Conservation (phyloP, 2,113 vertebrate species). For the Takifugu bimaculatus region DNA sequence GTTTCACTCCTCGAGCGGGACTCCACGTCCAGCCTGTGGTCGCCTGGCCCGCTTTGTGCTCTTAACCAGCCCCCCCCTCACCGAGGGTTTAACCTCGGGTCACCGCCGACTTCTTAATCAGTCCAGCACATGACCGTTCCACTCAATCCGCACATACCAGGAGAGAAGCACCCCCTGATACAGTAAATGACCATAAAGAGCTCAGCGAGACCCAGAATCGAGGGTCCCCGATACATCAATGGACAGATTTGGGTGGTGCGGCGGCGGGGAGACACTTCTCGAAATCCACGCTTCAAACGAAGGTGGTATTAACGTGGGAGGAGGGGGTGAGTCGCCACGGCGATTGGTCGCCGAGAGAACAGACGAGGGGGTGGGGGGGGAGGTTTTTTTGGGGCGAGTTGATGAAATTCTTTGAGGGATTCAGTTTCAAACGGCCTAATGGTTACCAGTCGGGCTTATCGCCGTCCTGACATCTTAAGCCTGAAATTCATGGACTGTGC, state of each 20-base stretch:
- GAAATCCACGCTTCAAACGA: constrained; percentile 73
- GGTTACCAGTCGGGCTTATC: constrained; percentile 49
- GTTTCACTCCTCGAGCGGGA: constrained; percentile 40
- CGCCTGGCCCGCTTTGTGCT: constrained; percentile 37
- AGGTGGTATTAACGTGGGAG: constrained; percentile 28
- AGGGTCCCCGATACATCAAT: constrained; percentile 65
- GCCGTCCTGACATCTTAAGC: constrained; percentile 29
- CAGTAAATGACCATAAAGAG: constrained; percentile 70
- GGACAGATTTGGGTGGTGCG: constrained; percentile 61
- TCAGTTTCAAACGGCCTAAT: constrained; percentile 49
- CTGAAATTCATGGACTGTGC: constrained; percentile 26
- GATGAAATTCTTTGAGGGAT: constrained; percentile 49
- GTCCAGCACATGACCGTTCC: constrained; percentile 70
- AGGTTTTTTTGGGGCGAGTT: constrained; percentile 41
- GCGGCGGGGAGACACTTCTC: constrained; percentile 52
- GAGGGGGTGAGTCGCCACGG: constrained; percentile 10
- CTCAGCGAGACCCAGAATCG: constrained; percentile 49
- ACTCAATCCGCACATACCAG: constrained; percentile 70
- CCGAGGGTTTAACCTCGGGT: constrained; percentile 70
- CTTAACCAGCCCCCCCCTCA: background rate
- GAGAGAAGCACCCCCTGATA: constrained; percentile 70
- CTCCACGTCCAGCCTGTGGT: constrained; percentile 19
- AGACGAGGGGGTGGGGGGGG: constrained; percentile 22
- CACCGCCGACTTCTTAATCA: constrained; percentile 69
- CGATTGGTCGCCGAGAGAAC: constrained; percentile 47